Conservation (phyloP, 2,888 invertebrate species). For the Oscheius myriophilus region DNA sequence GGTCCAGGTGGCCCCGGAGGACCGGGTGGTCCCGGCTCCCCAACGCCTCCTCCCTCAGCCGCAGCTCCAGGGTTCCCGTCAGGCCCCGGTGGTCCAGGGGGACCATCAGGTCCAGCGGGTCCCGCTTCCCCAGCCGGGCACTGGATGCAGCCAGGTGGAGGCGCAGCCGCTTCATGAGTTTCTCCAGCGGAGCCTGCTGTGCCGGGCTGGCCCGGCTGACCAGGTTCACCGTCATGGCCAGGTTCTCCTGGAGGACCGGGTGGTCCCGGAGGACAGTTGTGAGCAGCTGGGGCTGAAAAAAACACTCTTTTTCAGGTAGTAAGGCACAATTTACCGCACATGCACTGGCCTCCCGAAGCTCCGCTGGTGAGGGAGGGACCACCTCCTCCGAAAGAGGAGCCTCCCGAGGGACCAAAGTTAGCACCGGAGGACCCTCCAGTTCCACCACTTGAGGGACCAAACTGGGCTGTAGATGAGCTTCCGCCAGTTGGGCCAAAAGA, state of each 20-base stretch:
- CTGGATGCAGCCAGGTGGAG: neutral
- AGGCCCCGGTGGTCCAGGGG: slow-evolving; percentile 1
- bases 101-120: slow-evolving; percentile 1
- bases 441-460: neutral
- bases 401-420: neutral
- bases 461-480: neutral
- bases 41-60: neutral
- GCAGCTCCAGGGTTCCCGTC: slow-evolving; percentile 2
- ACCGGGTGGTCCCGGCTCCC: slow-evolving; percentile 50
- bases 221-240: slow-evolving; percentile 4
- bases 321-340: neutral
- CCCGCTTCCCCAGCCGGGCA: slow-evolving; percentile 23
- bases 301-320: neutral
- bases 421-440: too few relatives aligned
- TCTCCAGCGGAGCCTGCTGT: neutral
- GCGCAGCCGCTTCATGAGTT: neutral
- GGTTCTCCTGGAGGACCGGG: slow-evolving; percentile 44
- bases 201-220: neutral
- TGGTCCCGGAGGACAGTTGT: slow-evolving; percentile 28
- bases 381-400: neutral
- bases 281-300: slow-evolving; percentile 1
- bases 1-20: slow-evolving; percentile 56
- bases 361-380: neutral
- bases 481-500: neutral
- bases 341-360: slow-evolving; percentile 1